Percentiles rank a stretch among this genome's conserved stretches.
Evolutionary conservation across 2,113 vertebrate genomes (phyloP).

Genomic region (Zosterops hypoxanthus): DNA sequence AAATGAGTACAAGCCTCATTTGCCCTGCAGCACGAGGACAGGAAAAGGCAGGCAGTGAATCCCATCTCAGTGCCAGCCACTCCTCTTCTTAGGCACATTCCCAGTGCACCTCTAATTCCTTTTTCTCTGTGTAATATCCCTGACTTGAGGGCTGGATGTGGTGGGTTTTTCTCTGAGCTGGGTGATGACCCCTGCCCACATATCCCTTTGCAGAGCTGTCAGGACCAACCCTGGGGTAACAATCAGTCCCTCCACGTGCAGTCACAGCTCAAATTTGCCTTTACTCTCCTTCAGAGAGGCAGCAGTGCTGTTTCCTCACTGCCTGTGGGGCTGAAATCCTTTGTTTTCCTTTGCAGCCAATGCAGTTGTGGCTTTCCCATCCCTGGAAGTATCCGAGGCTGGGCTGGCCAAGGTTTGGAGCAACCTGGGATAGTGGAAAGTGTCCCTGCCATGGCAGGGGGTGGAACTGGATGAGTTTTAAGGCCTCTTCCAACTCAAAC

Average conservation of each 20-base stretch:
- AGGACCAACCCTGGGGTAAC: not conserved
- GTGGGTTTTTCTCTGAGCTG: not conserved
- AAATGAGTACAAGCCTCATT: not conserved
- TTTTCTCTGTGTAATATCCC: not conserved
- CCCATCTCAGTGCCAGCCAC: rapidly evolving
- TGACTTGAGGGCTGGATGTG: not conserved
- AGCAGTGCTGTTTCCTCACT: not conserved
- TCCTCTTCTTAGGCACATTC: not conserved
- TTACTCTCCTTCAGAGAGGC: not conserved
- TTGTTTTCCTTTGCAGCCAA: not conserved
- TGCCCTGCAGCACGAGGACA: not conserved
- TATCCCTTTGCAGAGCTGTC: rapidly evolving
- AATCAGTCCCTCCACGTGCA: not conserved
- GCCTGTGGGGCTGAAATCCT: not conserved
- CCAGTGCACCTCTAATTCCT: not conserved
- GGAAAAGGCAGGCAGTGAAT: not conserved
- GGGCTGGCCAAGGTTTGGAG: rapidly evolving
- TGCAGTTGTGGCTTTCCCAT: not conserved
- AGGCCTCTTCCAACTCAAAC: not conserved
- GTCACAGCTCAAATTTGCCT: not conserved
- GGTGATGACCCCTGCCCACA: not conserved
- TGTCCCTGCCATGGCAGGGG: not conserved
- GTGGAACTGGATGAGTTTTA: not conserved
- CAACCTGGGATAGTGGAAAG: rapidly evolving
- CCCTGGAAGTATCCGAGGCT: not conserved